phyloP scores from a whole-genome alignment of 2,888 invertebrate species.

The Orgyia antiqua region DNA sequence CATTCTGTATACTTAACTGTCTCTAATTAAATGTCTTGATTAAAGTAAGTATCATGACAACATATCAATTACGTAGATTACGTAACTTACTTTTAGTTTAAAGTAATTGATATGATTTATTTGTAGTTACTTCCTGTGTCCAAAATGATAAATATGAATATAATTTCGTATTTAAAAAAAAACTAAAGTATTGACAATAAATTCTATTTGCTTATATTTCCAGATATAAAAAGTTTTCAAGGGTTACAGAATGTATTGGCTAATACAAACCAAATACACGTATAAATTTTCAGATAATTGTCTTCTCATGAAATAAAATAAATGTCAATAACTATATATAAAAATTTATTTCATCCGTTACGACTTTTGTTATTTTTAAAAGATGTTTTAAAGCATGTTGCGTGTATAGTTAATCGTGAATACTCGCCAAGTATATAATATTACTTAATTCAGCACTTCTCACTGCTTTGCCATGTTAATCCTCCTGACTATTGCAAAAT shows the following conservation, averaged over 20 bases:
- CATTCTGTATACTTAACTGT: neutral
- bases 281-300: slow-evolving; percentile 27
- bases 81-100: too few species aligned
- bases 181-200: slow-evolving; percentile 25
- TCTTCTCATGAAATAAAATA: slow-evolving; percentile 24
- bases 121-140: too few species aligned
- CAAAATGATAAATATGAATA: too few species aligned
- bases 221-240: too few species aligned
- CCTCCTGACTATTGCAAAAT: neutral
- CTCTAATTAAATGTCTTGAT: too few species aligned
- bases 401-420: slow-evolving; percentile 36
- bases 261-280: slow-evolving; percentile 26
- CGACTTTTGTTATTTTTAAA: slow-evolving; percentile 34
- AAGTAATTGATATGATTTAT: too few species aligned
- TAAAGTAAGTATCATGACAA: too few species aligned
- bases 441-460: neutral
- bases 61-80: too few species aligned
- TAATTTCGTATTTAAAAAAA: too few species aligned
- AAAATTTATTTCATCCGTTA: slow-evolving; percentile 12
- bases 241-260: slow-evolving; percentile 44
- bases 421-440: too few species aligned
- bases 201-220: too few species aligned
- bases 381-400: slow-evolving; percentile 57
- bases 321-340: slow-evolving; percentile 22
- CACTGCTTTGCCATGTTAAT: neutral